Percentiles rank a stretch among this genome's conserved stretches.
phyloP scores from a whole-genome alignment of 2,113 vertebrate genomes.

The Tragelaphus imberbis region DNA sequence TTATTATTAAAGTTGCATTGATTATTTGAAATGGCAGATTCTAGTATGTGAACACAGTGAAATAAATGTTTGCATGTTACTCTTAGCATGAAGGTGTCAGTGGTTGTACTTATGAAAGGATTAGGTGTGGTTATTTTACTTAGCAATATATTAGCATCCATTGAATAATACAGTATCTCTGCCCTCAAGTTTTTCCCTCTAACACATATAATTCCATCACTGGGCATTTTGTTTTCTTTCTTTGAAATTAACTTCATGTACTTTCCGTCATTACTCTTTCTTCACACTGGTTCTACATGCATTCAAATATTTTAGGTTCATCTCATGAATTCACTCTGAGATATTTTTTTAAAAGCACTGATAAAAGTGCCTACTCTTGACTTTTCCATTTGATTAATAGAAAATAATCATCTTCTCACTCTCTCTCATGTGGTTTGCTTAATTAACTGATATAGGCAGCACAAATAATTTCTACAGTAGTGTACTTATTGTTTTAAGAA shows the following conservation, averaged over 20 bases:
- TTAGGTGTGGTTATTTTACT: not conserved
- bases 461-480: constrained; percentile 82
- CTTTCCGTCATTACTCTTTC: not conserved
- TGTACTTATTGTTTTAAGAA: constrained; percentile 86
- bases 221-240: not conserved
- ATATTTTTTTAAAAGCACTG: constrained; percentile 69
- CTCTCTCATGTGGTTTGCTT: constrained; percentile 79
- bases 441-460: constrained; percentile 82
- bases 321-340: constrained; percentile 50
- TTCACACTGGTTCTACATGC: not conserved
- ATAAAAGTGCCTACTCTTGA: constrained; percentile 70
- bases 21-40: not conserved
- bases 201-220: not conserved
- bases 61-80: not conserved
- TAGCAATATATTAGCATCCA: not conserved
- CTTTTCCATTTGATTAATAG: constrained; percentile 80
- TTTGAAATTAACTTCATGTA: not conserved
- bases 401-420: constrained; percentile 78
- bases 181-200: not conserved
- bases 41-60: not conserved
- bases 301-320: constrained; percentile 54
- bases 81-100: not conserved
- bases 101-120: not conserved
- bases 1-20: not conserved
- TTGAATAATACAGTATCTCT: not conserved